Evolutionary conservation across 2,888 invertebrate species (phyloP).

Genomic region (Rhamnusium bicolor): DNA sequence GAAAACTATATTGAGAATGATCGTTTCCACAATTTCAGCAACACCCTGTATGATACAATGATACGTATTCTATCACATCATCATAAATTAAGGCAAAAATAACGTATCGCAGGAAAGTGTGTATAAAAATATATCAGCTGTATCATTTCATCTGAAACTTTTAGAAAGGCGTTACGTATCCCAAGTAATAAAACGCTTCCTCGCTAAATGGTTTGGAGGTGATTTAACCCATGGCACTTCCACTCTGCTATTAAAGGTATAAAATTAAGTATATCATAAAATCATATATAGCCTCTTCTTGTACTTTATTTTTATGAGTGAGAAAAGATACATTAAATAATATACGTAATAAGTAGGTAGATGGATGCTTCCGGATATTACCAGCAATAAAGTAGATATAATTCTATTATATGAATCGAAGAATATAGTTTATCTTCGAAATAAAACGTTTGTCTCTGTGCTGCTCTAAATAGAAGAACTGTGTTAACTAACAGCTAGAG

Average conservation of each 20-base stretch:
- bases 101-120: neutral
- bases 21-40: no score
- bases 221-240: constrained; percentile 16
- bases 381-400: no score
- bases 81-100: neutral
- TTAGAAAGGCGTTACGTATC: constrained; percentile 23
- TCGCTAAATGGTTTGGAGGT: constrained; percentile 25
- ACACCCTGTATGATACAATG: neutral
- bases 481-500: no score
- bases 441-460: no score
- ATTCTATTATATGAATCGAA: no score
- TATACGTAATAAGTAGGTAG: constrained; percentile 8
- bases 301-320: constrained; percentile 7
- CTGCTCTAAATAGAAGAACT: no score
- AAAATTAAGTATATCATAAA: constrained; percentile 32
- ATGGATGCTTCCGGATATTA: neutral
- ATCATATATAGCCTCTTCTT: constrained; percentile 26
- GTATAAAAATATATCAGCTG: constrained; percentile 7
- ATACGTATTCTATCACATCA: neutral
- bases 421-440: no score
- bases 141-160: constrained; percentile 14
- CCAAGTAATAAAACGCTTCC: constrained; percentile 31
- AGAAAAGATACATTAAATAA: constrained; percentile 12
- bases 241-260: constrained; percentile 20
- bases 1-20: no score